Base-by-base conservation (phyloP, 2,797 vertebrate species). In the Meda fulgida region DNA sequence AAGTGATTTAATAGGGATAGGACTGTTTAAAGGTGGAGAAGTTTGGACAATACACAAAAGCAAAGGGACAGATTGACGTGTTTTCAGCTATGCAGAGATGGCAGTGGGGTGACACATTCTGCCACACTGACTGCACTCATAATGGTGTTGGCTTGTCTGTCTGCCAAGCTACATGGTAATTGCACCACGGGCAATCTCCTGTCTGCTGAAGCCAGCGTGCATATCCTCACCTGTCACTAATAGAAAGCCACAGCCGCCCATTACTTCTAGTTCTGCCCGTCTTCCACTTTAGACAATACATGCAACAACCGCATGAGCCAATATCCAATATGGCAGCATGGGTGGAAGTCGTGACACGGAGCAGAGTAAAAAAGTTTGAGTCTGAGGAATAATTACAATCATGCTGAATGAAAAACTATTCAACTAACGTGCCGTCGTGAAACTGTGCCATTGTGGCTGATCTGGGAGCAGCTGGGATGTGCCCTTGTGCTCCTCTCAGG, bases 131-230 rank as follows among this genome's bases (percentile, higher is more conserved):
- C 69, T 65, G 53, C 84, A 65, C 84, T 72, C 67, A 85, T 80
- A 79, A 80, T 72, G 69, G 29, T 80, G 29, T 51, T 65, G 55
- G 51, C 77, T 69, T 65, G 67, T 73, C 84, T 80, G 23, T 63
- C 84, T 80, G 84, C 84, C 77, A 85, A 66, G 55, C 55, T 63
- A 67, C 77, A 79, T 48, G 55, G 84, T 85, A 80, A 85, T 85
- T 85, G 84, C 77, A 80, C 77, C 84, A 80, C 18, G 31, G 83
- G 85, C 88, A 88, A 85, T 83, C 79, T 88, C 87, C 83, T 81
- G 86, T 83, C 88, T 85, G 60, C 76, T 71, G 83, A 71, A 85
- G 38, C 76, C 67, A 75, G 86, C 66, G 36, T 86, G 78, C 71
- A 60, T 77, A 76, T 51, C 82, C 83, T 80, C 78, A 70, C 83